Percentiles rank a stretch among this genome's conserved stretches.
These are phyloP conservation scores for Oostethus manadensis DNA, from an alignment of 2,113 vertebrate genomes.

Conservation along the genomic window DNA sequence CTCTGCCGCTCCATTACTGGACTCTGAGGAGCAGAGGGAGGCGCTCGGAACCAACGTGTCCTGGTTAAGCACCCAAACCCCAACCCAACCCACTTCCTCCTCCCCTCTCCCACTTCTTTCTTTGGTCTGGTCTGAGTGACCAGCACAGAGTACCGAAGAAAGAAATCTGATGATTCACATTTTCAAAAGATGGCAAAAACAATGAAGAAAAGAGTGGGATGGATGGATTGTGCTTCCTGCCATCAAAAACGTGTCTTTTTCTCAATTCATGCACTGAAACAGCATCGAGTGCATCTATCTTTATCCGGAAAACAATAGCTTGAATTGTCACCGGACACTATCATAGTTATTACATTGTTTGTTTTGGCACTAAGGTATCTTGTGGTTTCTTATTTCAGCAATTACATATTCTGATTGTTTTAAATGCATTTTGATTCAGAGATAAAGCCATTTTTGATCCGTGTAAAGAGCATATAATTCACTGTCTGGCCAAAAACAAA, in stretches of 20 bases:
- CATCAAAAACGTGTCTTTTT: too few relatives aligned
- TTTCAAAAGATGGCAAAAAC: conserved; percentile 17
- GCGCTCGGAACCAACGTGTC: conserved; percentile 53
- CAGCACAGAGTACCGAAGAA: conserved; percentile 45
- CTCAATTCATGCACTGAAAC: conserved; percentile 2
- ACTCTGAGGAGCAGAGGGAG: conserved; percentile 71
- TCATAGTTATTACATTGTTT: conserved; percentile 24
- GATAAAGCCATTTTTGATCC: not conserved
- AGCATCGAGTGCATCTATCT: conserved; percentile 16
- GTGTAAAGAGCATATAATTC: too few relatives aligned
- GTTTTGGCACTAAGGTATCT: conserved; percentile 39
- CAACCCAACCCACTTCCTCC: conserved; percentile 28
- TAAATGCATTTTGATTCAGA: not conserved
- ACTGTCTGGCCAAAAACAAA: too few relatives aligned
- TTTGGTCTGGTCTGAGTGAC: conserved; percentile 49
- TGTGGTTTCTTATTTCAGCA: conserved; percentile 13
- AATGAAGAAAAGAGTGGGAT: not conserved
- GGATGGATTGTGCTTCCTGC: conserved; percentile 10
- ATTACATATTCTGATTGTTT: conserved; percentile 8
- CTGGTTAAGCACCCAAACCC: conserved; percentile 36
- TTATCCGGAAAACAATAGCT: conserved; percentile 22
- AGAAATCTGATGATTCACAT: conserved; percentile 17
- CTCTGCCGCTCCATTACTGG: conserved; percentile 56
- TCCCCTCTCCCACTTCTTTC: not conserved
- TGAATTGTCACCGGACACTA: conserved; percentile 7